Percentiles rank a stretch among this genome's conserved stretches.
These are phyloP conservation scores for Nasonia longicornis DNA, from an alignment of 1,140 invertebrate species.

Conservation along the genomic window DNA sequence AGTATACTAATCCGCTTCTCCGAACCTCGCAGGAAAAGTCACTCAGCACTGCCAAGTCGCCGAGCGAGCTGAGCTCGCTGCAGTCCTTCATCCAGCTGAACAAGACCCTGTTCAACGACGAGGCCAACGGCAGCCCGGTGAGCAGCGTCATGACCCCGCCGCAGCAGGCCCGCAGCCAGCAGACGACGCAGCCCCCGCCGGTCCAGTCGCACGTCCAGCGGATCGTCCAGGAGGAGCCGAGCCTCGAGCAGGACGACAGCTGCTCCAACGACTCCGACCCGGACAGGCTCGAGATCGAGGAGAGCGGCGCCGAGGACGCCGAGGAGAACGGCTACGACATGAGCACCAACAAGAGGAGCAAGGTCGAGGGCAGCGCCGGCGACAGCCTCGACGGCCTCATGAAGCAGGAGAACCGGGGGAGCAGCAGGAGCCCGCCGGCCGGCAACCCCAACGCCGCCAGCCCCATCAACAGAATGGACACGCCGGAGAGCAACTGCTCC, in stretches of 20 bases:
- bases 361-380: constrained; percentile 52
- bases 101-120: constrained; percentile 62
- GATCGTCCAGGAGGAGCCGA: constrained; percentile 57
- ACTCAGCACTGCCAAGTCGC: constrained; percentile 67
- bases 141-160: constrained; percentile 57
- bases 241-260: constrained; percentile 58
- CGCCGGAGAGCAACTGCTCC: constrained; percentile 71
- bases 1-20: constrained; percentile 16
- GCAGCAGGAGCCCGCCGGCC: background rate
- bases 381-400: constrained; percentile 53
- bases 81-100: constrained; percentile 66
- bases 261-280: constrained; percentile 72
- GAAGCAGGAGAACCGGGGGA: constrained; percentile 51
- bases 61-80: constrained; percentile 58
- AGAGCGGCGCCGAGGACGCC: constrained; percentile 7
- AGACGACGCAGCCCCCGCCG: constrained; percentile 54
- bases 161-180: constrained; percentile 59
- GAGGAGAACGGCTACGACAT: constrained; percentile 64
- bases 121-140: constrained; percentile 64
- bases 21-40: constrained; percentile 60
- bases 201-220: constrained; percentile 51
- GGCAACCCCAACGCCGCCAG: constrained; percentile 46
- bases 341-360: constrained; percentile 60
- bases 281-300: constrained; percentile 58
- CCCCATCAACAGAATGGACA: constrained; percentile 67